Base-by-base conservation (phyloP, 2,113 vertebrate genomes). In the Nannobrachium achirus region DNA sequence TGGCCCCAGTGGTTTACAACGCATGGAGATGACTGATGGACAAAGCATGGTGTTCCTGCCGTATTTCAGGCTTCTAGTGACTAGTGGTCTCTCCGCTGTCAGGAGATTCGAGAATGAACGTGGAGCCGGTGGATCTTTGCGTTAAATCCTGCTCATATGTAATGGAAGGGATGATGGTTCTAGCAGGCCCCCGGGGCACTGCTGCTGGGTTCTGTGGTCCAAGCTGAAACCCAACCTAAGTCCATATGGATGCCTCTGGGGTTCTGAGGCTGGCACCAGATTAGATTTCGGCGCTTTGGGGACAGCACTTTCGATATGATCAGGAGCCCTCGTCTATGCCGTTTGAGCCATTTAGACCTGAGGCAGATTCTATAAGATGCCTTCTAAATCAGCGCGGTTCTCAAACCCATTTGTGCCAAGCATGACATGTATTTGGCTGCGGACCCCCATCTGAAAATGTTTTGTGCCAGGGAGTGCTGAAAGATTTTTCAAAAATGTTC, bases 131-230 rank as follows among this genome's bases (percentile, higher is more conserved):
- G 50, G 33, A 61, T 52, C 63, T 77, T 73, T 53, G 58, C 63
- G 53, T 16, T 71, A 78, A 84, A 80, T 78, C 59, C 56, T 20
- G 61, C 53, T 69, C 8, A 46, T 56, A 73, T 88, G 76, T 83
- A 85, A 86, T 82, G 49, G 84, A 55, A 71, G 5, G n/a, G 46
- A 73, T 86, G 69, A 89, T 88, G 78, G 51, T 25, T 79, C 58
- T 63, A 78, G 19, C 89, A 88, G 86, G 55, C 63, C 13, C 2
- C 25, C 25, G n/a, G 46, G 46, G 42, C 42, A 68, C 38, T 38
- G 55, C 56, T 67, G 19, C 56, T 67, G 19, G 1, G 51, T 10
- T 61, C 53, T 75, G 56, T 75, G 50, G 66, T 57, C 14, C 20
- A 15, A 66, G 25, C 46, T 49, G 38, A 55, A 50, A 46, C 42